phyloP scores from a whole-genome alignment of 2,888 invertebrate species.

The Eristalis intricaria region DNA sequence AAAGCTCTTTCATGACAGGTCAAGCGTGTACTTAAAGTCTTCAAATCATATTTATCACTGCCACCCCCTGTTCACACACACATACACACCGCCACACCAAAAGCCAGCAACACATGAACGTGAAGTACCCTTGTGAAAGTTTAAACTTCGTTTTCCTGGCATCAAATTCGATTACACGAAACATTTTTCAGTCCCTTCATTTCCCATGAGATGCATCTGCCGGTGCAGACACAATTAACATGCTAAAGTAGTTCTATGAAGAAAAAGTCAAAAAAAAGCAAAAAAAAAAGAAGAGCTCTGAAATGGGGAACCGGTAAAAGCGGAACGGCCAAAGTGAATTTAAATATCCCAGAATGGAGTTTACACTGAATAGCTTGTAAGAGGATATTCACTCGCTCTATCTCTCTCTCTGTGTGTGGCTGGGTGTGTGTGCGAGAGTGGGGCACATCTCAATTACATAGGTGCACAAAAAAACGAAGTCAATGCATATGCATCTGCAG shows the following conservation, averaged over 20 bases:
- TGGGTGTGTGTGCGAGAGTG: constrained; percentile 2
- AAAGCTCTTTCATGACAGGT: constrained; percentile 16
- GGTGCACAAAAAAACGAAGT: neutral
- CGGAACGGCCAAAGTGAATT: constrained; percentile 64
- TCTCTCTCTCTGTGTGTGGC: neutral
- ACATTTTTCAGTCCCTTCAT: constrained; percentile 57
- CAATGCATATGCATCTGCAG: neutral
- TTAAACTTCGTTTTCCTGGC: constrained; percentile 68
- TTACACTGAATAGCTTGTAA: constrained; percentile 51
- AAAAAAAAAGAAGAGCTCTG: too few relatives aligned
- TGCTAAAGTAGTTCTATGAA: constrained; percentile 44
- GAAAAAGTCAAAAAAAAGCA: constrained; percentile 9
- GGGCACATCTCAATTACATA: constrained; percentile 44
- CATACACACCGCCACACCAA: neutral
- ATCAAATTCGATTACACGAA: constrained; percentile 69
- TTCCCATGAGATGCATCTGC: constrained; percentile 64
- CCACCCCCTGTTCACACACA: constrained; percentile 1
- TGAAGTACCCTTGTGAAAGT: constrained; percentile 55
- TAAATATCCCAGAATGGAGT: constrained; percentile 62
- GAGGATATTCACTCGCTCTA: constrained; percentile 32
- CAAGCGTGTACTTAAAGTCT: constrained; percentile 44
- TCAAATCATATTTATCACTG: constrained; percentile 57
- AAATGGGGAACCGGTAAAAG: constrained; percentile 13
- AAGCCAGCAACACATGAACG: neutral
- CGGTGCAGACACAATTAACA: constrained; percentile 62